Evolutionary conservation across 1,140 invertebrate species (phyloP), one percentile per base, ranked within the genome.

Genomic region (Drosophila kohkoa): DNA sequence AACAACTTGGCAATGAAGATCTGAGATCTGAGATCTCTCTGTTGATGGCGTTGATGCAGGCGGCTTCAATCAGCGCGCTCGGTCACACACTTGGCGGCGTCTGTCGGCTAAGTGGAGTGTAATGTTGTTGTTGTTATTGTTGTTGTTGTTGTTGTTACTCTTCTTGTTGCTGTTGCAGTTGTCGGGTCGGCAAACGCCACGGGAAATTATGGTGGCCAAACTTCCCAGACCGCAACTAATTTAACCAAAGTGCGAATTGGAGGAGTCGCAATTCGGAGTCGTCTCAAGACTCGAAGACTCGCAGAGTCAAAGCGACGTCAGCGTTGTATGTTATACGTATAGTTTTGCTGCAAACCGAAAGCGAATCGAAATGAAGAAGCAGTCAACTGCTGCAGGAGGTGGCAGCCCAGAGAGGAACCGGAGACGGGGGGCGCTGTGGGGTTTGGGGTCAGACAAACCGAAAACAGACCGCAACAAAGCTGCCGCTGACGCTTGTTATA

Each of bases 181-280:
- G 81, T 86, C 81, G 81, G 81, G 83, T 82, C 75, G 81, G 85
- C 86, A 89, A 89, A 89, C 85, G 85, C 85, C 85, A 90, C 85
- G 85, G 86, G 85, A 89, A 89, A 89, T 89, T 89, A 89, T 88
- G 85, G 85, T 89, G 85, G 85, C 86, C 81, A 89, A 85, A 89
- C 85, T 89, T 90, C 85, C 86, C 85, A 89, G 85, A 89, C 85
- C 85, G 85, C 85, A 89, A 89, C 85, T 90, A 89, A 89, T 89
- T 89, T 89, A 90, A 90, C 86, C 86, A 89, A 89, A 89, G 85
- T 89, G 85, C 85, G 85, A 89, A 89, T 89, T 89, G 86, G 85
- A 89, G 85, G 83, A 88, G 83, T 88, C 75, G 75, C 78, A 85
- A 82, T 87, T 75, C 76, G 82, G 75, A 86, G 76, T 86, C 82